phyloP scores from a whole-genome alignment of 2,797 vertebrate genomes.

The Lithobates sylvaticus region DNA sequence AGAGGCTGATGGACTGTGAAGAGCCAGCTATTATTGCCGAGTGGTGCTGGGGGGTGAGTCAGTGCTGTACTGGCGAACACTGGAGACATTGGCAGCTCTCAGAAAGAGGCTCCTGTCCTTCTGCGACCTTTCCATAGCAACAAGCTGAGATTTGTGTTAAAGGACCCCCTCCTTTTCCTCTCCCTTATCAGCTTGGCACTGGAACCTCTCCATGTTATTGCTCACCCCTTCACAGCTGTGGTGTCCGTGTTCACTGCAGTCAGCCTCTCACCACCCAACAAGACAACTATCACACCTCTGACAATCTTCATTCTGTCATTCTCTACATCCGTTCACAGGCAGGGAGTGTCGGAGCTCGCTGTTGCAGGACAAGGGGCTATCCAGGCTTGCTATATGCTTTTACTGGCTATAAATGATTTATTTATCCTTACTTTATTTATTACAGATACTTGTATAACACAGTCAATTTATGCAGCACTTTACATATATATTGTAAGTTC shows the following conservation, averaged over 20 bases:
- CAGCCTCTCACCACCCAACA: background rate
- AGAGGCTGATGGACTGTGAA: background rate
- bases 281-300: constrained; percentile 41
- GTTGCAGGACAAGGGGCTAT: background rate
- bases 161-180: constrained; percentile 18
- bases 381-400: too few relatives aligned
- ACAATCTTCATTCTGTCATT: constrained; percentile 7
- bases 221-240: constrained; percentile 41
- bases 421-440: too few relatives aligned
- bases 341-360: background rate
- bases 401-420: too few relatives aligned
- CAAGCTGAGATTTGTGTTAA: constrained; percentile 34
- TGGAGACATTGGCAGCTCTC: constrained; percentile 30
- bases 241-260: background rate
- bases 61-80: constrained; percentile 7
- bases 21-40: constrained; percentile 33
- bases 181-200: constrained; percentile 29
- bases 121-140: constrained; percentile 55
- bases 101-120: constrained; percentile 41
- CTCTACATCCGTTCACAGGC: background rate
- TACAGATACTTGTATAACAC: too few relatives aligned
- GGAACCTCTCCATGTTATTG: constrained; percentile 40
- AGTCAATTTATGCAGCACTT: too few relatives aligned
- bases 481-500: too few relatives aligned
- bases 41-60: constrained; percentile 47